phyloP scores from a whole-genome alignment of 37 sponge, comb jelly and placozoan genomes.

The Tethya wilhelma region DNA sequence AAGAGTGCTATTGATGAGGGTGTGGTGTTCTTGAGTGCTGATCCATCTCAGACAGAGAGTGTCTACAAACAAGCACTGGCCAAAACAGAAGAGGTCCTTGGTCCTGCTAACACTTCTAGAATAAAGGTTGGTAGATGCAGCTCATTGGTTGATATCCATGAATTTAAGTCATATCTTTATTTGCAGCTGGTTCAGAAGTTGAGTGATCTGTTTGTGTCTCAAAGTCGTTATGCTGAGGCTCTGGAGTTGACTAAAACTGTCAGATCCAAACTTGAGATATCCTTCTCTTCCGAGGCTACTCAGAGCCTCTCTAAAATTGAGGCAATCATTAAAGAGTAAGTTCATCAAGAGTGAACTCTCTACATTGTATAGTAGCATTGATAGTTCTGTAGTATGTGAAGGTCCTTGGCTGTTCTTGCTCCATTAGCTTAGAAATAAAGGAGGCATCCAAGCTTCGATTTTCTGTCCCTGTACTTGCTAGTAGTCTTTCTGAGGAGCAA shows the following conservation, averaged over 20 bases:
- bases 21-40: not conserved
- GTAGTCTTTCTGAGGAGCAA: conserved; percentile 93
- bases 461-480: too few relatives aligned
- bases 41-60: not conserved
- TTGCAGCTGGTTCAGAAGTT: conserved; percentile 27
- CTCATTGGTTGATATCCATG: not conserved
- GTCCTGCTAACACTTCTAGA: not conserved
- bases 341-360: too few relatives aligned
- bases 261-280: not conserved
- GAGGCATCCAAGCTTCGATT: too few relatives aligned
- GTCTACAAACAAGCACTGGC: conserved; percentile 11
- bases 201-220: not conserved
- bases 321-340: conserved; percentile 33
- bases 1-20: not conserved
- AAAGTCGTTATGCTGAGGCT: conserved; percentile 1
- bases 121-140: not conserved
- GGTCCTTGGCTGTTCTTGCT: not conserved
- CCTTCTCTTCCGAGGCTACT: conserved; percentile 21
- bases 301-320: conserved; percentile 69
- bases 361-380: not conserved
- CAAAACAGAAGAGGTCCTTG: conserved; percentile 13
- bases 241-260: not conserved
- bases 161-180: not conserved
- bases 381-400: not conserved
- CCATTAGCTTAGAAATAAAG: not conserved